Base-by-base conservation (phyloP, 2,113 vertebrate species). In the Cyphomyrus discorhynchus region DNA sequence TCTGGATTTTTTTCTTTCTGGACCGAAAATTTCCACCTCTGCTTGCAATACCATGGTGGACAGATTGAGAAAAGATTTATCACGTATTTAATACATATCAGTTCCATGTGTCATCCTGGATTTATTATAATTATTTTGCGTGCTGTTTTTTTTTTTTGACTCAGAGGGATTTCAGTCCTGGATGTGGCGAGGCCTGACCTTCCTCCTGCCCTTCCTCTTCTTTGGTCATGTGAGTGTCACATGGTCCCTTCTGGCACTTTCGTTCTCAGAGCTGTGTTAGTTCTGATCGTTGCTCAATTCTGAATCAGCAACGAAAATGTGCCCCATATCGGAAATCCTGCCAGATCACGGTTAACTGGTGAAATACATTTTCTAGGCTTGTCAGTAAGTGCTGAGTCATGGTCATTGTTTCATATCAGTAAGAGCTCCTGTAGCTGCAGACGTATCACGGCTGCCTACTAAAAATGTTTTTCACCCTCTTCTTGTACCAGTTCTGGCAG, bases 141-240 rank as follows among this genome's bases (percentile, higher is more conserved):
- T 56, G n/a, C 50, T 87, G 3, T 56, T 50, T 53, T 17, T 31
- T 8, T 35, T 88, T 31, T 62, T n/a, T 70, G 80, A 35, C 58
- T 91, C 95, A 99, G 98, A 99, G 95, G 98, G 98, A 42, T 99
- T 99, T 95, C 98, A 99, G 95, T 99, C 98, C 19, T 99, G 98
- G 98, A 99, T 99, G 98, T 99, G 98, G 97, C 95, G 98, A 91
- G 98, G 98, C 39, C 94, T 99, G 92, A 98, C 97, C 50, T 99
- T 99, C 93, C 95, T 99, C 70, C 96, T 99, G 56, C 98, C 98
- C 2, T 99, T 99, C 92, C 95, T 99, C 87, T 99, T 99, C 95
- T 98, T 98, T 0, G 97, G 98, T 85, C 98, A 99, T 0, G 98
- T 99, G 92, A 98, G 97, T 94, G 66, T 42, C 39, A 77, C 17